Percentiles rank a stretch among this genome's conserved stretches.
These are phyloP conservation scores for Neotoxoptera formosana DNA, from an alignment of 1,140 invertebrate species.

Conservation along the genomic window DNA sequence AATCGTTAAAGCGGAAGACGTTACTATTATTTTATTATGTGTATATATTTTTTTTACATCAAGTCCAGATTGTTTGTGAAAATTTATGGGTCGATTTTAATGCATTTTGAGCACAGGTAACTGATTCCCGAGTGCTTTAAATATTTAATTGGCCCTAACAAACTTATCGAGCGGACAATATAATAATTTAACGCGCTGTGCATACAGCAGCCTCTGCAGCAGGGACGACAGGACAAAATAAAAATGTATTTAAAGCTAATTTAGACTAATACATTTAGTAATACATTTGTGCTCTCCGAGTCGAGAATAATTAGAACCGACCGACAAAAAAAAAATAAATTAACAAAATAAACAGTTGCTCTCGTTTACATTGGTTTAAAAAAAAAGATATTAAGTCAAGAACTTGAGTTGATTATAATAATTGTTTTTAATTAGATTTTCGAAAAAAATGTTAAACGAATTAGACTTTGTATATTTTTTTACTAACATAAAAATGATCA, in stretches of 20 bases:
- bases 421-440: slow-evolving; percentile 3
- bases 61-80: not conserved
- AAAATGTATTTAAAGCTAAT: not conserved
- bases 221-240: not conserved
- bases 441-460: not conserved
- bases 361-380: not conserved
- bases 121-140: not conserved
- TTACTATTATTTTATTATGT: not conserved
- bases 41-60: not conserved
- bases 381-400: not conserved
- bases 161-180: not conserved
- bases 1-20: not conserved
- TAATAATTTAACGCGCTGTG: not conserved
- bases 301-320: not conserved
- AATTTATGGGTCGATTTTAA: not conserved
- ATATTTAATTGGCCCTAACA: not conserved
- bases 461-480: not conserved
- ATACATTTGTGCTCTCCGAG: not conserved
- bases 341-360: not conserved
- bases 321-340: not conserved
- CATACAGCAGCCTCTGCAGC: not conserved
- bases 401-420: not conserved
- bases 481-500: not conserved
- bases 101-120: not conserved
- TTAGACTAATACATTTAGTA: not conserved